Conservation (phyloP, 2,113 vertebrate genomes). For the Apodemus sylvaticus region DNA sequence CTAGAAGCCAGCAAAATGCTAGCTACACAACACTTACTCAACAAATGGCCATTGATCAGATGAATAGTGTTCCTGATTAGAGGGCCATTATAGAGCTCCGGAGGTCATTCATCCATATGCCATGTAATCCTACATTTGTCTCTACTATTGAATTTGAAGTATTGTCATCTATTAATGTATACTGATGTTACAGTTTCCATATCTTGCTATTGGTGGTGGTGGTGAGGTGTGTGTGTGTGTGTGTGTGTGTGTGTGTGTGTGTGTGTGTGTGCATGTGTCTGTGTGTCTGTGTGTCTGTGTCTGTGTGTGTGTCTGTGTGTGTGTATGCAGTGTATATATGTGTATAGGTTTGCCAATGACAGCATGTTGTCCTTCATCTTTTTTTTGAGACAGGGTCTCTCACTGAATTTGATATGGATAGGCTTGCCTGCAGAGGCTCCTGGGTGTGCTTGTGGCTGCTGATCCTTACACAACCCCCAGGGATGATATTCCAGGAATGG, state of each 20-base stretch:
- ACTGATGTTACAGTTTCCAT: not conserved
- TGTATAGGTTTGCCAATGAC: accelerated
- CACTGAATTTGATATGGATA: not conserved
- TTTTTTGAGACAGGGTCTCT: too few species aligned
- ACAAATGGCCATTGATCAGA: not conserved
- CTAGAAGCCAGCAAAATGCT: not conserved
- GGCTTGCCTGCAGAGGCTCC: not conserved
- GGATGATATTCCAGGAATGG: not conserved
- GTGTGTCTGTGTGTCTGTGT: too few species aligned
- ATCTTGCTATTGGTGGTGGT: not conserved
- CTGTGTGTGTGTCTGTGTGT: too few species aligned
- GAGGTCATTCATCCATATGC: not conserved
- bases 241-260: too few species aligned
- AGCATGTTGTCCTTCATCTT: not conserved
- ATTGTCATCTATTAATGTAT: not conserved
- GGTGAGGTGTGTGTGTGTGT: too few species aligned
- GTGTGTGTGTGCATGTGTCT: too few species aligned
- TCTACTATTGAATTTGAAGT: not conserved
- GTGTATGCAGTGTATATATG: not conserved
- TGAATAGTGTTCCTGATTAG: not conserved
- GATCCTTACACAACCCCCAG: too few species aligned
- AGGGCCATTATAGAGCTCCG: not conserved
- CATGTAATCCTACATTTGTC: not conserved
- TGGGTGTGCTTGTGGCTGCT: too few species aligned
- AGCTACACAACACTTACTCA: not conserved